These are phyloP conservation scores for Papilio polyxenes DNA, from an alignment of 1,140 invertebrate genomes.

Conservation along the genomic window DNA sequence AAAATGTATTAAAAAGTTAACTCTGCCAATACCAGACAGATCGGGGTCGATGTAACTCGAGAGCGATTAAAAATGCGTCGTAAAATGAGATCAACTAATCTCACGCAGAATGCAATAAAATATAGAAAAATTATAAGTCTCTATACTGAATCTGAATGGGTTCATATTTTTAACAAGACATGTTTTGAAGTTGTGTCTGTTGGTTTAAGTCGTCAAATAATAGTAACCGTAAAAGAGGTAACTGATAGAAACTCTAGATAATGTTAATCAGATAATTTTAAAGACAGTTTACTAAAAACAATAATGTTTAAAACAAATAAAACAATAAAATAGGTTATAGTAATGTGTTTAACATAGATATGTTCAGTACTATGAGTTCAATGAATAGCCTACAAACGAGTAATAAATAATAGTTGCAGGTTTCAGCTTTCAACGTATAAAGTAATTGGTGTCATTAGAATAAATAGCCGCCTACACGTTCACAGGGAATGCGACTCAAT, in stretches of 20 bases:
- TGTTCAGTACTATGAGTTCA: neutral
- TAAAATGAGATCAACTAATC: constrained; percentile 64
- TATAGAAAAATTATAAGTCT: constrained; percentile 52
- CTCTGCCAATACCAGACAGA: neutral
- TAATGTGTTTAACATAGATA: neutral
- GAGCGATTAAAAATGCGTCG: constrained; percentile 67
- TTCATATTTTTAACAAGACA: constrained; percentile 37
- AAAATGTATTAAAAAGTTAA: no score
- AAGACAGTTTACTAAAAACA: no score
- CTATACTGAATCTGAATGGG: constrained; percentile 43
- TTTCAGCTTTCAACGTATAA: constrained; percentile 27
- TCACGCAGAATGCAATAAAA: constrained; percentile 66
- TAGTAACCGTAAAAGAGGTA: neutral
- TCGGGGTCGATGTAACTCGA: constrained; percentile 57
- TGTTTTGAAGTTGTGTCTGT: neutral
- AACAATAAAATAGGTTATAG: no score
- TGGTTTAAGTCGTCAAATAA: neutral
- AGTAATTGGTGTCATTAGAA: constrained; percentile 29
- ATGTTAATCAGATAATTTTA: neutral
- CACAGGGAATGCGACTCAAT: constrained; percentile 38
- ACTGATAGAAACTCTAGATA: neutral
- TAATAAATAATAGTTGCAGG: constrained; percentile 22
- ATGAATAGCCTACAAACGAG: neutral
- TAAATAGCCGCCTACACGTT: neutral
- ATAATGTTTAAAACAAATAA: neutral